Evolutionary conservation across 2,888 invertebrate genomes (phyloP).

Genomic region (Vanessa cardui): DNA sequence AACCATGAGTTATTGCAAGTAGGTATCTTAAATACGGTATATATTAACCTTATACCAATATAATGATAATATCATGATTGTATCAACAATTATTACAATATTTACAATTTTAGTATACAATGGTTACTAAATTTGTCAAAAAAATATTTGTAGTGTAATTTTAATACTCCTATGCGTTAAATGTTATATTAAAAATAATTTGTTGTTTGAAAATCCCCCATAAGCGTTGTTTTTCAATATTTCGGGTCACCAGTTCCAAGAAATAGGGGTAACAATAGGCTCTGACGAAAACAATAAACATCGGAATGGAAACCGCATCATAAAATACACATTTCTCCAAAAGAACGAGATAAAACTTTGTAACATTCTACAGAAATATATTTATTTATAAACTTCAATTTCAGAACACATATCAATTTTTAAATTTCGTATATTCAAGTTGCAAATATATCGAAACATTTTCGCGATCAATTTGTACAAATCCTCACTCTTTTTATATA

Average conservation of each 20-base stretch:
- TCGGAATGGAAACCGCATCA: slow-evolving; percentile 30
- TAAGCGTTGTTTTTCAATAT: neutral
- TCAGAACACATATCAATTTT: no score
- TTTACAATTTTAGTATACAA: no score
- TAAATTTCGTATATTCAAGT: no score
- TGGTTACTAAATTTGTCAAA: no score
- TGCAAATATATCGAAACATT: no score
- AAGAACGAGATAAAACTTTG: slow-evolving; percentile 20
- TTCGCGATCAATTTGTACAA: no score
- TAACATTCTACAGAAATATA: neutral
- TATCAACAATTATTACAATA: no score
- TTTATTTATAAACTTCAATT: neutral
- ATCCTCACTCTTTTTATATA: no score
- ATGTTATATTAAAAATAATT: neutral
- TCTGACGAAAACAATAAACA: slow-evolving; percentile 28
- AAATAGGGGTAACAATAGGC: slow-evolving; percentile 33
- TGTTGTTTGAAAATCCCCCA: neutral
- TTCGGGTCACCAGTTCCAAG: slow-evolving; percentile 24
- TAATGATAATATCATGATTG: no score
- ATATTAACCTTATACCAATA: no score
- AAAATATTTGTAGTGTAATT: neutral
- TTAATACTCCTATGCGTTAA: neutral
- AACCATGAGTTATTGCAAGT: no score
- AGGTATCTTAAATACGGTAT: no score
- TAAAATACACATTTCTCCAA: slow-evolving; percentile 24